Conservation (phyloP, 2,797 vertebrate genomes). For the Coregonus ussuriensis region DNA sequence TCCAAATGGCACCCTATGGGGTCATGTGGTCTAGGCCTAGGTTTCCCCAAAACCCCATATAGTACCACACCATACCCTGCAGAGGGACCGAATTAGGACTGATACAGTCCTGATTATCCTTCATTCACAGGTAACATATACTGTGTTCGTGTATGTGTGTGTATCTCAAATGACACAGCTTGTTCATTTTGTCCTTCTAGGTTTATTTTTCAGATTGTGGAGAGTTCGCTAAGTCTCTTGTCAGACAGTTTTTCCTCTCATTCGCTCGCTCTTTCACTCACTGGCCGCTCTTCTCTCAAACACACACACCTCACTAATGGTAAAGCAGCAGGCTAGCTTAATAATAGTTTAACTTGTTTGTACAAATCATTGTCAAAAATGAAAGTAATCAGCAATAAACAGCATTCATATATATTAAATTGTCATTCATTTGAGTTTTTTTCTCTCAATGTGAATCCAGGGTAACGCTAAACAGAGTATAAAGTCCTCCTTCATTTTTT, state of each 20-base stretch:
- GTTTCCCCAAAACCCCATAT: conserved; percentile 18
- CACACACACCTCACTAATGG: conserved; percentile 53
- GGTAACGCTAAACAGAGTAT: conserved; percentile 57
- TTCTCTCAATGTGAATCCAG: conserved; percentile 45
- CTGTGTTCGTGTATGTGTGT: conserved; percentile 46
- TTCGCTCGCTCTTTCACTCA: conserved; percentile 51
- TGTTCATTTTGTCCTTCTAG: conserved; percentile 55
- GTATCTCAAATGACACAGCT: conserved; percentile 56
- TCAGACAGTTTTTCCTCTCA: conserved; percentile 53
- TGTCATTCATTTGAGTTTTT: conserved; percentile 62
- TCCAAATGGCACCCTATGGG: no score
- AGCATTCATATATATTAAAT: conserved; percentile 78
- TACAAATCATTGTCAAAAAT: conserved; percentile 77
- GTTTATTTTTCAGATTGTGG: conserved; percentile 62
- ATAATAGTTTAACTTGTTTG: conserved; percentile 69
- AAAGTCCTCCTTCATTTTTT: conserved; percentile 71
- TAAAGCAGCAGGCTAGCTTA: conserved; percentile 77
- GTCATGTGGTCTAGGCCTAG: conserved; percentile 15
- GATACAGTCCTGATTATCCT: conserved; percentile 63
- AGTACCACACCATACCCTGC: neutral
- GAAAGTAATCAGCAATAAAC: conserved; percentile 61
- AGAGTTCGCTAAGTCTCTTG: conserved; percentile 44
- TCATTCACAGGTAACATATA: conserved; percentile 48
- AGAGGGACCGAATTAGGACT: conserved; percentile 42
- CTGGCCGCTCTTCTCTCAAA: conserved; percentile 41